Evolutionary conservation across 2,113 vertebrate species (phyloP).

Genomic region (Eonycteris spelaea): DNA sequence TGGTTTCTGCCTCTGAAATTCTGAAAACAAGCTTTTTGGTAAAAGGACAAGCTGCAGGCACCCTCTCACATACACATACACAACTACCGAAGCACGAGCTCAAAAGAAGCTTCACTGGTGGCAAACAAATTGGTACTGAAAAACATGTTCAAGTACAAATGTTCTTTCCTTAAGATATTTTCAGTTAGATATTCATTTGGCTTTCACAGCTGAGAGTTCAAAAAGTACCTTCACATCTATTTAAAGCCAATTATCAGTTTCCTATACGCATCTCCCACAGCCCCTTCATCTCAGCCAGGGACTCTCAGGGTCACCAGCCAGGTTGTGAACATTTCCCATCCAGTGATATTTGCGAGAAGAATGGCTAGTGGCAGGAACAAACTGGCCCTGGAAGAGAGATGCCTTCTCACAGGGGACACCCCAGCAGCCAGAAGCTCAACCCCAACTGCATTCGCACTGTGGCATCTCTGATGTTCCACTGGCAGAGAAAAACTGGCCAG

Average conservation of each 20-base stretch:
- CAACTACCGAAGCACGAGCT: neutral
- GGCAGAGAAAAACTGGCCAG: neutral
- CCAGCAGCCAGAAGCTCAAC: neutral
- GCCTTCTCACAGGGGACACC: neutral
- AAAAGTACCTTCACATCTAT: slow-evolving; percentile 58
- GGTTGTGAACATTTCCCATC: slow-evolving; percentile 51
- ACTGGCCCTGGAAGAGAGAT: neutral
- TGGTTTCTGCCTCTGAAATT: neutral
- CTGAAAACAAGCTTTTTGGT: slow-evolving; percentile 1
- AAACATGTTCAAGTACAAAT: neutral
- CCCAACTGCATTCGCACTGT: neutral
- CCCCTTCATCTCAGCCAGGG: slow-evolving; percentile 66
- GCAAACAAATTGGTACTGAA: neutral
- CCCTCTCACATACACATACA: too few relatives aligned
- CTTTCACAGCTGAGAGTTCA: neutral
- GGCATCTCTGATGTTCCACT: neutral
- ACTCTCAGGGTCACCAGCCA: slow-evolving; percentile 57
- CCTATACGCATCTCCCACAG: slow-evolving; percentile 36
- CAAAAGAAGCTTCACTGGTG: neutral
- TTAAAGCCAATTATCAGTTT: slow-evolving; percentile 63
- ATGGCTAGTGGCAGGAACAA: slow-evolving; percentile 41
- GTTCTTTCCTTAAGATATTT: slow-evolving; percentile 2
- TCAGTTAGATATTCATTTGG: slow-evolving; percentile 43
- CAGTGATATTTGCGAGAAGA: slow-evolving; percentile 54
- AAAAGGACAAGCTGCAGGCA: neutral